Evolutionary conservation across 2,797 vertebrate genomes (phyloP), one percentile per base, ranked within the genome.

Genomic region (Gymnothorax javanicus): DNA sequence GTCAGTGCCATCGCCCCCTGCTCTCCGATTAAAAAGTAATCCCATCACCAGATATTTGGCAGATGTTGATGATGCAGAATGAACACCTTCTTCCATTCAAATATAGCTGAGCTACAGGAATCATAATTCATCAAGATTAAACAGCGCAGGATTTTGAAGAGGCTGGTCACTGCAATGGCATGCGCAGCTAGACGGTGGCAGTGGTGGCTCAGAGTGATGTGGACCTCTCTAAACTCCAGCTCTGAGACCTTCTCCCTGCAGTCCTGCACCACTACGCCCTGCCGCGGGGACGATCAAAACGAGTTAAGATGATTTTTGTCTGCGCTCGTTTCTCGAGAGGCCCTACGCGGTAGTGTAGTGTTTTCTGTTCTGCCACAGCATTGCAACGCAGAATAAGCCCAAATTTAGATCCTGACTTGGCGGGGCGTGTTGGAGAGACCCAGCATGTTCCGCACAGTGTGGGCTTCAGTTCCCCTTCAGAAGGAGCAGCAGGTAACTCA

Each of bases 241-340:
- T 52, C 33, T 56, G 50, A 52, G 56, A 6, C 17, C 77, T 43
- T 2, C 1, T 56, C 52, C 52, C 77, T 1, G 77, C 20, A n/a
- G 77, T 56, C 77, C 17, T n/a, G 50, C 77, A 56, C 50, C 50
- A 8, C 52, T 11, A 20, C 23, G 77, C 77, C 50, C 20, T 17
- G 20, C 77, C 23, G 3, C 54, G 50, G 15, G 73, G 73, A 77
- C 73, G 73, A 54, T 56, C 77, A 56, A 81, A 81, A 81, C 77
- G 56, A 79, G 54, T 79, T 79, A 79, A 52, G 54, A 79, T 79
- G 75, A 79, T 56, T 81, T 81, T 81, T n/a, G 20, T 23, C 77
- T 20, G 11, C 5, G 77, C 13, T 81, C 77, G n/a, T 81, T 81
- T 81, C 77, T 83, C 58, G 25, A 83, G 58, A 59, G 82, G 58